These are phyloP conservation scores for Ethmia dodecea DNA, from an alignment of 2,888 invertebrate species.

Conservation along the genomic window DNA sequence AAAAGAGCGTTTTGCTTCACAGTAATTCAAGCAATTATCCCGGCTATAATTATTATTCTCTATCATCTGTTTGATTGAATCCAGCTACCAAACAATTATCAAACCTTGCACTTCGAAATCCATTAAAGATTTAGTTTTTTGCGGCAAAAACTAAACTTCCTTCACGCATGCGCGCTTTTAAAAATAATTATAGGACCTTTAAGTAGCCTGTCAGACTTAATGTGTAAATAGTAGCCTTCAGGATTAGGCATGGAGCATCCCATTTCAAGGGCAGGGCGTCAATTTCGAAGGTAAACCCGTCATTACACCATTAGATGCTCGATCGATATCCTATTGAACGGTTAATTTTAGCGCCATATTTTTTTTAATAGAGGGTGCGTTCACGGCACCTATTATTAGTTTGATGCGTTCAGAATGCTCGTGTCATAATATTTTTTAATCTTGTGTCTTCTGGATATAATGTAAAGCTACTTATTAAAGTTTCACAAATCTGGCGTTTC, in stretches of 20 bases:
- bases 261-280: conserved; percentile 55
- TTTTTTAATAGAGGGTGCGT: conserved; percentile 39
- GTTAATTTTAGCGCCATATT: conserved; percentile 36
- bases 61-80: conserved; percentile 49
- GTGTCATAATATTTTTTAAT: conserved; percentile 58
- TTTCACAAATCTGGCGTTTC: conserved; percentile 9
- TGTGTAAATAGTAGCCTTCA: conserved; percentile 71
- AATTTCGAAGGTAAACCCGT: conserved; percentile 63
- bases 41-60: too few species aligned
- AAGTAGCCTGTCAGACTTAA: conserved; percentile 70
- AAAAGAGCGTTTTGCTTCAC: too few species aligned
- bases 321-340: conserved; percentile 70
- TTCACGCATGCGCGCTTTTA: conserved; percentile 51
- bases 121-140: conserved; percentile 53
- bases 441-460: neutral
- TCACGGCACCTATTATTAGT: conserved; percentile 48
- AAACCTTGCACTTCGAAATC: conserved; percentile 44
- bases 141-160: conserved; percentile 37
- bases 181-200: conserved; percentile 68
- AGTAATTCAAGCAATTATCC: too few species aligned
- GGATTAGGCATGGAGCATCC: conserved; percentile 41
- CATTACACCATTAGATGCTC: conserved; percentile 70
- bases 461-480: conserved; percentile 4
- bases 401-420: conserved; percentile 42
- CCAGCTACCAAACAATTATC: conserved; percentile 46